Percentiles rank a stretch among this genome's conserved stretches.
These are phyloP conservation scores for Brachypodius melanocephalos DNA, from an alignment of 2,113 vertebrate species.

Conservation along the genomic window DNA sequence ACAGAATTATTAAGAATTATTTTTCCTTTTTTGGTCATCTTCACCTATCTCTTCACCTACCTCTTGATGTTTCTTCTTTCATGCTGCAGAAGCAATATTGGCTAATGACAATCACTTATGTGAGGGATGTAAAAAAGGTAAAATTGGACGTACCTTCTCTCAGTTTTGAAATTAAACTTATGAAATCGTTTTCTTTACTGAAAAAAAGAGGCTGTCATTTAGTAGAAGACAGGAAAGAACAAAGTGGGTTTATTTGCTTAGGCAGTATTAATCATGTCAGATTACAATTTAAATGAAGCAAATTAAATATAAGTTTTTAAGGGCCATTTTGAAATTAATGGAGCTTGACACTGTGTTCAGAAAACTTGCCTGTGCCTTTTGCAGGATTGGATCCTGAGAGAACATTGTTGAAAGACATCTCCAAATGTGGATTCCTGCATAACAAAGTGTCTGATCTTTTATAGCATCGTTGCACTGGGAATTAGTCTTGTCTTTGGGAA, in stretches of 20 bases:
- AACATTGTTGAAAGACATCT: slow-evolving; percentile 52
- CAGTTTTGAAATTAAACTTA: not conserved
- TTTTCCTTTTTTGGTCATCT: not conserved
- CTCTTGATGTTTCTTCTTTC: not conserved
- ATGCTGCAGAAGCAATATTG: not conserved
- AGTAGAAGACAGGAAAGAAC: not conserved
- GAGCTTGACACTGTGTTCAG: slow-evolving; percentile 14
- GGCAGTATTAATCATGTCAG: slow-evolving; percentile 27
- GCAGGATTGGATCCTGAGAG: slow-evolving; percentile 23
- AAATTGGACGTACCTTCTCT: not conserved
- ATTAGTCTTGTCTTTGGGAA: slow-evolving; percentile 72
- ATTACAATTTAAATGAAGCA: not conserved
- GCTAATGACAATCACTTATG: not conserved
- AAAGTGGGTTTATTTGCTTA: not conserved
- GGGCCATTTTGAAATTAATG: not conserved
- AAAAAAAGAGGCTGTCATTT: not conserved
- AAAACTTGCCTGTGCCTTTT: slow-evolving; percentile 2
- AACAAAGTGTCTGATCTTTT: slow-evolving; percentile 60
- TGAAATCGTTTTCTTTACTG: not conserved
- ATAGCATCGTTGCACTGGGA: slow-evolving; percentile 64
- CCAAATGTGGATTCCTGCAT: slow-evolving; percentile 57
- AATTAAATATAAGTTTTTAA: slow-evolving; percentile 30
- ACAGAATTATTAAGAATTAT: not conserved
- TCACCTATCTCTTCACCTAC: not conserved
- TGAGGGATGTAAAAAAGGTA: not conserved